These are phyloP conservation scores for Crotalus helleri DNA, from an alignment of 2,113 vertebrate genomes.

Conservation along the genomic window DNA sequence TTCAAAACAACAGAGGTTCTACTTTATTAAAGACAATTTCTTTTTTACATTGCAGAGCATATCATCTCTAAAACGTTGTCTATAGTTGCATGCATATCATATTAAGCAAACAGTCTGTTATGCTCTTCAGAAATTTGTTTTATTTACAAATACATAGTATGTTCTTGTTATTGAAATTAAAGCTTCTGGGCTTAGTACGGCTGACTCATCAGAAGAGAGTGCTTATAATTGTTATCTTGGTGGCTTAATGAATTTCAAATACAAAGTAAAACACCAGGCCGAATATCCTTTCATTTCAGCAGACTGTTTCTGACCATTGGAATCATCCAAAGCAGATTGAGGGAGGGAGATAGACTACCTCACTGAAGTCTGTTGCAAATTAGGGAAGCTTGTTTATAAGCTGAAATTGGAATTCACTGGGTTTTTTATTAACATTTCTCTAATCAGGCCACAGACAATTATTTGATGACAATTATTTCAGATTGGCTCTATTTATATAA, in stretches of 20 bases:
- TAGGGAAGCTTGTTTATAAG: background rate
- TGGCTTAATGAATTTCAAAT: background rate
- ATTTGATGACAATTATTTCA: constrained; percentile 38
- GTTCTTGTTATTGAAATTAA: background rate
- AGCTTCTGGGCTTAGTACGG: background rate
- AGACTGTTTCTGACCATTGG: background rate
- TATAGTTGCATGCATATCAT: background rate
- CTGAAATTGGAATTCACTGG: background rate
- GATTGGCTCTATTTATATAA: constrained; percentile 57
- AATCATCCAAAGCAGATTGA: background rate
- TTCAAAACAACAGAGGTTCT: background rate
- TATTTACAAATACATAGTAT: background rate
- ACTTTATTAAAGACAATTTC: background rate
- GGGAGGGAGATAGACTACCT: background rate
- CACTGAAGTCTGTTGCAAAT: background rate
- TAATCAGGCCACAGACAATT: background rate
- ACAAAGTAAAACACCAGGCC: background rate
- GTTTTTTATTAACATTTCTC: background rate
- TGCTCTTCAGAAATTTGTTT: background rate
- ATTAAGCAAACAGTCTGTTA: background rate
- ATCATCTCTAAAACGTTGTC: background rate
- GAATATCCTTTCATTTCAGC: background rate
- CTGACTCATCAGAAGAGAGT: background rate
- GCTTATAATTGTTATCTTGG: background rate
- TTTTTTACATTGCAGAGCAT: background rate